These are phyloP conservation scores for Varecia variegata DNA, from an alignment of 2,797 vertebrate species.

Conservation along the genomic window DNA sequence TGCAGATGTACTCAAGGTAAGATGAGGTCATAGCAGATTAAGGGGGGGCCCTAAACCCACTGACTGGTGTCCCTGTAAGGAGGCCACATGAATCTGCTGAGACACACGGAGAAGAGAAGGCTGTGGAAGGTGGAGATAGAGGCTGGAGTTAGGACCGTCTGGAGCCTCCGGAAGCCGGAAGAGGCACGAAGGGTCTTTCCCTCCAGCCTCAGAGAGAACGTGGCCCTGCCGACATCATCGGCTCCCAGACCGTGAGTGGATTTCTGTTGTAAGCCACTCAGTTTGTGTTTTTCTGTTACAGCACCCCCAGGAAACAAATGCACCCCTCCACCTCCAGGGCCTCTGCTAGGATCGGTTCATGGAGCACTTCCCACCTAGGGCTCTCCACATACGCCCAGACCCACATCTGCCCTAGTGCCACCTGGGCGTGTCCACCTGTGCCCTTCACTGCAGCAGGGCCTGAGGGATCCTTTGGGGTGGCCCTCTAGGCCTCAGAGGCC, in stretches of 20 bases:
- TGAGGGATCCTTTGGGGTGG: fast-evolving
- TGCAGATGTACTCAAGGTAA: fast-evolving
- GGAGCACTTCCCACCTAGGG: fast-evolving
- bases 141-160: fast-evolving
- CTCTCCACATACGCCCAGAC: neutral
- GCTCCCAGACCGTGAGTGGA: fast-evolving
- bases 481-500: neutral
- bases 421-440: fast-evolving
- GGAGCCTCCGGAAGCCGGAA: neutral
- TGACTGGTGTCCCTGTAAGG: neutral
- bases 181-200: neutral
- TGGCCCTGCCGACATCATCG: fast-evolving
- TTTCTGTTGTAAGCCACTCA: fast-evolving
- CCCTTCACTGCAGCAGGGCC: neutral
- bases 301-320: fast-evolving
- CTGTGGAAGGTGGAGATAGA: fast-evolving
- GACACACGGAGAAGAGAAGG: neutral
- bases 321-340: no score
- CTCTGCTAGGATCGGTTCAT: fast-evolving
- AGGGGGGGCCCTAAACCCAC: fast-evolving
- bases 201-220: fast-evolving
- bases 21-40: neutral
- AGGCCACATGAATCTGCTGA: fast-evolving
- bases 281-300: fast-evolving
- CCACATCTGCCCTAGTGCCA: fast-evolving